Conservation (phyloP, 1,140 invertebrate genomes). For the Ips nitidus region DNA sequence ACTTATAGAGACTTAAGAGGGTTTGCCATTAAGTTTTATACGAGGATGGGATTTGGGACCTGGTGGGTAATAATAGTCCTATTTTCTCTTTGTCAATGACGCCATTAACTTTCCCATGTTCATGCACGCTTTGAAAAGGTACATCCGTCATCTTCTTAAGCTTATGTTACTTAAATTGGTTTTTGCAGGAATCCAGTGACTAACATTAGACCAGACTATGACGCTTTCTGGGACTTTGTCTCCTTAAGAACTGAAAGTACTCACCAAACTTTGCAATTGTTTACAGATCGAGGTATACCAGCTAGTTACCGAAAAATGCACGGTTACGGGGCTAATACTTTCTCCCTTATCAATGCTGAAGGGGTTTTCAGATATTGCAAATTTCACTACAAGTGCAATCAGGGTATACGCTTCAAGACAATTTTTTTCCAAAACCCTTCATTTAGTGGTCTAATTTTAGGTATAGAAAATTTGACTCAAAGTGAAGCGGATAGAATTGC, state of each 20-base stretch:
- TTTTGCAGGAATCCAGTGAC: constrained; percentile 78
- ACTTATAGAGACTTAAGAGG: constrained; percentile 83
- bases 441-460: constrained; percentile 41
- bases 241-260: constrained; percentile 77
- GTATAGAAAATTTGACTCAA: constrained; percentile 64
- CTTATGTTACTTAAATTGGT: no score
- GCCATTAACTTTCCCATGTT: constrained; percentile 81
- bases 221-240: constrained; percentile 92
- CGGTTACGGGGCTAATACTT: constrained; percentile 88
- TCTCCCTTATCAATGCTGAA: constrained; percentile 78
- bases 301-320: constrained; percentile 89
- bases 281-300: constrained; percentile 81
- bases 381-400: constrained; percentile 86
- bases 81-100: constrained; percentile 89
- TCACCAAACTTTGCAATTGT: constrained; percentile 80
- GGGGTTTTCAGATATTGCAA: constrained; percentile 77
- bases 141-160: constrained; percentile 7
- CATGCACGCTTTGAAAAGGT: constrained; percentile 82
- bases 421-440: not conserved
- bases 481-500: constrained; percentile 62
- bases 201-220: constrained; percentile 74
- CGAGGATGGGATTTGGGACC: constrained; percentile 68
- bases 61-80: constrained; percentile 89
- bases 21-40: constrained; percentile 80
- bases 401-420: constrained; percentile 55